Evolutionary conservation across 2,888 invertebrate species (phyloP).

Genomic region (Chaetoderma sp.): DNA sequence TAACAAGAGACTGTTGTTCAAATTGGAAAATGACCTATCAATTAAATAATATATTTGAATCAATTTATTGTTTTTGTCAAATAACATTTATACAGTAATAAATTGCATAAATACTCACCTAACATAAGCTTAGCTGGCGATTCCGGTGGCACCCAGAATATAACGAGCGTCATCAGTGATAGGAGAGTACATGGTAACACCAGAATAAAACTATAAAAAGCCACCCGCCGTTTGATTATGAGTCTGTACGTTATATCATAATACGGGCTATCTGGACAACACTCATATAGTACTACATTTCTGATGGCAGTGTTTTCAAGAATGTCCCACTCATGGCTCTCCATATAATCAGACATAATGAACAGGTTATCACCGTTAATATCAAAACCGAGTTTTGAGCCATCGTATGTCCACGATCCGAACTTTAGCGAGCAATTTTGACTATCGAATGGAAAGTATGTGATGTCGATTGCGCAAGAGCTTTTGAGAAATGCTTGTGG

Average conservation of each 20-base stretch:
- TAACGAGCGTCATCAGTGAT: conserved; percentile 66
- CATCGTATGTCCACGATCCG: conserved; percentile 69
- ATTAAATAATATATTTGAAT: no score
- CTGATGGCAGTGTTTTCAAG: conserved; percentile 56
- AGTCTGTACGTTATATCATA: conserved; percentile 65
- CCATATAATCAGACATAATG: conserved; percentile 60
- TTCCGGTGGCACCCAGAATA: conserved; percentile 70
- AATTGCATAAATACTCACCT: conserved; percentile 65
- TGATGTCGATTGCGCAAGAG: conserved; percentile 67
- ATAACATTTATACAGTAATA: no score
- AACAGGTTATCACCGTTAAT: conserved; percentile 46
- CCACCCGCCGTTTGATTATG: conserved; percentile 53
- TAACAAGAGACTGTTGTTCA: no score
- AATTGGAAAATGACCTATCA: no score
- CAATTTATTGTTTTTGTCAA: no score
- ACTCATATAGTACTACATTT: conserved; percentile 60
- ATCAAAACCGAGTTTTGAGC: conserved; percentile 58
- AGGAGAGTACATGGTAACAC: conserved; percentile 68
- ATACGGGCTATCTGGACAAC: conserved; percentile 66
- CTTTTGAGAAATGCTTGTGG: conserved; percentile 62
- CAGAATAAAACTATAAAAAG: conserved; percentile 68
- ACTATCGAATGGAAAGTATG: conserved; percentile 68
- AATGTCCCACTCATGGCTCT: conserved; percentile 68
- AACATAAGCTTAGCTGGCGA: conserved; percentile 69
- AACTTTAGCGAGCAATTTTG: conserved; percentile 67